Base-by-base conservation (phyloP, 1,140 invertebrate species). In the Apocrypta bakeri region DNA sequence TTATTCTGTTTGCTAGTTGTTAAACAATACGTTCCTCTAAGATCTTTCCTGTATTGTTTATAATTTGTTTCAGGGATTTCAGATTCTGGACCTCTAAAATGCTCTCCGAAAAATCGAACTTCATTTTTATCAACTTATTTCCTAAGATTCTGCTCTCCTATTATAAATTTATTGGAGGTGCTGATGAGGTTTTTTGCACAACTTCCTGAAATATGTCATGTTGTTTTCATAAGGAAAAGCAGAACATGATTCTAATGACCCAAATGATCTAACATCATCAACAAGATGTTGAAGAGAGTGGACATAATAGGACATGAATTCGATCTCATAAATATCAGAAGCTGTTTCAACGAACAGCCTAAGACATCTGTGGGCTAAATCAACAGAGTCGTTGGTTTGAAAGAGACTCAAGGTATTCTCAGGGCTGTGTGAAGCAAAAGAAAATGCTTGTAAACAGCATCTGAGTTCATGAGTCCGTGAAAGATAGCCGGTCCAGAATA, bases 211-310 rank as follows among this genome's bases (percentile, higher is more conserved):
- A 75, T 84, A 85, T 4, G 42, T n/a, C 56, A 87, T 87, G 71
- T 85, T 87, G 64, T 87, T 85, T 80, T 85, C 85, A 31, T 79
- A 87, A 1, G 84, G 85, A 78, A 87, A 86, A 8, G 86, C 84
- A 1, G 84, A 87, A 63, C 68, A 86, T 63, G 79, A 61, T 64
- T 68, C 69, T 14, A 40, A 40, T 24, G 12, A 21, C 25, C 86
- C 85, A 75, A 85, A 85, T 12, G 8, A 24, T n/a, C 12, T 61
- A 12, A 86, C 85, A 77, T 87, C 86, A 21, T 87, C 84, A n/a
- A 61, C 74, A 25, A 87, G 40, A 73, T 87, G 85, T 25, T 82
- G 37, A n/a, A 87, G 63, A 17, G 76, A 74, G 84, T 87, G 85
- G 17, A 83, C 27, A 63, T 85, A 84, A 33, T 86, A 86, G 0